Evolutionary conservation across 2,888 invertebrate genomes (phyloP), one percentile per base, ranked within the genome.

Genomic region (Hyalella azteca): DNA sequence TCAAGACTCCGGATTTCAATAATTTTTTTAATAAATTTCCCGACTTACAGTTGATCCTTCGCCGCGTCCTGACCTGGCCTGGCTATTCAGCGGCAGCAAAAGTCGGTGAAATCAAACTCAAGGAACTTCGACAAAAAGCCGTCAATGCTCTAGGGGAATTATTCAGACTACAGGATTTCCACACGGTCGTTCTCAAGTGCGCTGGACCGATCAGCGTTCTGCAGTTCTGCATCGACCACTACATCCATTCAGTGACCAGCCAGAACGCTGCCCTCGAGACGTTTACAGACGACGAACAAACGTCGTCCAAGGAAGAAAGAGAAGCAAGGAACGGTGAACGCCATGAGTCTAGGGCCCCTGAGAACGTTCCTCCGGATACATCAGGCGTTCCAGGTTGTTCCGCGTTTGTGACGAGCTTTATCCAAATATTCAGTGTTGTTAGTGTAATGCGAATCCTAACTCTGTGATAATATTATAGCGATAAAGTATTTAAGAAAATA

Each of bases 41-140:
- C n/a, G n/a, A n/a, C n/a, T n/a, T n/a, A n/a, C 45, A 45, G 45
- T 15, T 11, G 9, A 15, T 45, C 66, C 66, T 66, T 11, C 80
- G 81, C 41, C 73, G 83, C 1, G 78, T 80, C 77, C 75, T 83
- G 26, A 81, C 83, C 5, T 80, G 77, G 80, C 83, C 83, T 2
- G 83, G 83, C 0, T 79, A 80, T 29, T 78, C 83, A 5, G 80
- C 81, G 49, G 50, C 83, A 1, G 81, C 81, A 66, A 83, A 83
- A 49, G 79, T 83, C 15, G 83, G 83, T n/a, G 83, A 83, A 40
- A 83, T 83, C 29, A 83, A 83, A 40, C 77, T 83, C 3, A 83
- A 81, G 54, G 81, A 83, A 32, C 66, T 83, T 22, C 73, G 83
- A 11, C 83, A 83, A 60, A 83, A 81, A 54, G 81, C 83, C 0